A percentile compares a stretch with the other conserved stretches of the same genome.
Conservation (phyloP, 2,113 vertebrate genomes). For the Brevimyrus niger region DNA sequence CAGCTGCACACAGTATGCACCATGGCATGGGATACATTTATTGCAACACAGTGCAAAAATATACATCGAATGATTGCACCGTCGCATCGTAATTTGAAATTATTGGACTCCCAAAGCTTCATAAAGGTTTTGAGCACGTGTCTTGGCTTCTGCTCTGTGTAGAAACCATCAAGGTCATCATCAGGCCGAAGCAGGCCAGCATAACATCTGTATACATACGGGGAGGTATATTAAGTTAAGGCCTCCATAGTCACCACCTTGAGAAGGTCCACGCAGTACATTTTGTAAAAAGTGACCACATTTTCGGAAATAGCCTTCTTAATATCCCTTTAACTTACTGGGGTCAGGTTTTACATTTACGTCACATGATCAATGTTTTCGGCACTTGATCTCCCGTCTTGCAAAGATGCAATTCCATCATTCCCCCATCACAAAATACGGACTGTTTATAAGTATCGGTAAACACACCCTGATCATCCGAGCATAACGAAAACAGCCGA, state of each 20-base stretch:
- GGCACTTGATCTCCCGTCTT: conserved; percentile 37
- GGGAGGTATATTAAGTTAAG: neutral
- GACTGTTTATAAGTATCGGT: conserved; percentile 53
- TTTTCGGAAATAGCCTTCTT: neutral
- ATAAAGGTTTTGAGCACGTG: neutral
- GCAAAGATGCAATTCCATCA: neutral
- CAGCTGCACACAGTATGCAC: neutral
- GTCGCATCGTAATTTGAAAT: neutral
- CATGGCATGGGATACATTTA: neutral
- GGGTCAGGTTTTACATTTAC: neutral
- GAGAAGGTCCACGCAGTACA: neutral
- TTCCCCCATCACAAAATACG: conserved; percentile 1
- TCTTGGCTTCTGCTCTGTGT: neutral
- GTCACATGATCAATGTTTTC: conserved; percentile 41
- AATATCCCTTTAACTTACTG: neutral
- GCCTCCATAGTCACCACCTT: neutral
- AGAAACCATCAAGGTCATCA: neutral
- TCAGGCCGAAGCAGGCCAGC: neutral
- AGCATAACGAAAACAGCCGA: conserved; percentile 34
- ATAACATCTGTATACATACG: neutral
- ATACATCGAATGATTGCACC: neutral
- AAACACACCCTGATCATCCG: conserved; percentile 53
- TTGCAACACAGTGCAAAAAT: neutral
- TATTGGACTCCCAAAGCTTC: neutral
- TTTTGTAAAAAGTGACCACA: neutral